These are phyloP conservation scores for Stylophora pistillata DNA, from an alignment of 64 coral and sea anemone species.

Conservation along the genomic window DNA sequence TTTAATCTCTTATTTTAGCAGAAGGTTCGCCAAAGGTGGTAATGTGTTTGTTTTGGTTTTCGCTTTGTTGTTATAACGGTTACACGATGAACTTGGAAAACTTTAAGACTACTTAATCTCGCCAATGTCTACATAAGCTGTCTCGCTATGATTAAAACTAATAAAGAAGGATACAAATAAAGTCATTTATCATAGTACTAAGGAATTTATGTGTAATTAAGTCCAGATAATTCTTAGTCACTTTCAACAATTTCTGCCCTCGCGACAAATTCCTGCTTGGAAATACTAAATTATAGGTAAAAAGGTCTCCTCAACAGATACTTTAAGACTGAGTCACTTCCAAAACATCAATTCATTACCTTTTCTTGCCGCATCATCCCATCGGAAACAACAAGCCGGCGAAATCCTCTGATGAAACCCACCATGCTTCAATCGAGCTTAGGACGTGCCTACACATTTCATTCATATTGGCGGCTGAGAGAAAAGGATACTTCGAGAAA, in stretches of 20 bases:
- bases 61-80: slow-evolving; percentile 28
- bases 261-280: too few relatives aligned
- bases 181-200: neutral
- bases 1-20: neutral
- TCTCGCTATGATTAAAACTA: slow-evolving; percentile 7
- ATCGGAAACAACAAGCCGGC: neutral
- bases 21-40: neutral
- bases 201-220: slow-evolving; percentile 15
- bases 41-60: slow-evolving; percentile 23
- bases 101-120: slow-evolving; percentile 5
- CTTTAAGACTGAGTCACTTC: neutral
- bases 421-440: neutral
- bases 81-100: neutral
- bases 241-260: neutral
- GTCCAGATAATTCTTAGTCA: neutral
- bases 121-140: neutral
- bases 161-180: neutral
- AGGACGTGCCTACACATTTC: slow-evolving; percentile 10
- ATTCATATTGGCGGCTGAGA: neutral
- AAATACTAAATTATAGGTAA: neutral
- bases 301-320: neutral
- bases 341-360: neutral
- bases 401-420: neutral
- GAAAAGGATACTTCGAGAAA: neutral
- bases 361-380: neutral